Base-by-base conservation (phyloP, 2,797 vertebrate species). In the Pelobates cultripes region DNA sequence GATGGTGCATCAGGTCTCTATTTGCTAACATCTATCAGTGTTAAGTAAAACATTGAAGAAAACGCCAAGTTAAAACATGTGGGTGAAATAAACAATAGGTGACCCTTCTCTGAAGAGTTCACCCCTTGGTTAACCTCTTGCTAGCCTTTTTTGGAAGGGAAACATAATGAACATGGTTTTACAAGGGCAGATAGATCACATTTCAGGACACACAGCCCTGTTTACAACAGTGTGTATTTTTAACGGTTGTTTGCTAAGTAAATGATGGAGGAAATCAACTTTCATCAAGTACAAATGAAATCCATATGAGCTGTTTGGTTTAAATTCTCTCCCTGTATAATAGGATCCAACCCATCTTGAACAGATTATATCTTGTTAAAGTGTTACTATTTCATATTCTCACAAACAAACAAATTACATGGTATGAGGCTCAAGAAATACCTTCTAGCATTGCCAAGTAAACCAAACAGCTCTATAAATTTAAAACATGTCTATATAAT, bases 31-130 rank as follows among this genome's bases (percentile, higher is more conserved):
- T 47, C 14, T 73, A 55, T 77, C 63, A 74, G 47, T 83, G 68
- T 85, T 78, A 15, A 7, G 75, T 43, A 77, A 86, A 85, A 81
- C 8, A 63, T 43, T 14, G 68, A 83, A 71, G 84, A 63, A 79
- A 85, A 83, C 75, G 66, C 82, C 69, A 83, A 87, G 84, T 63
- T 78, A 60, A 77, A 83, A 71, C 80, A 73, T 42, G 5, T 67
- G 13, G 13, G 2, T 12, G 75, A 43, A 76, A 73, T 77, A 80
- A 78, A 77, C 74, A 85, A 86, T 10, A 66, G 45, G 72, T 75
- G 73, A 80, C 17, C 82, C 77, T 51, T 45, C 13, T 75, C 85
- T 17, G 3, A 44, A 60, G 43, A 40, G 40, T 81, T 78, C 71
- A 8, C 78, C 68, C 43, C 9, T 41, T 10, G 0, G 64, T 76